These are phyloP conservation scores for Pseudochirops corinnae DNA, from an alignment of 2,797 vertebrate genomes.

Conservation along the genomic window DNA sequence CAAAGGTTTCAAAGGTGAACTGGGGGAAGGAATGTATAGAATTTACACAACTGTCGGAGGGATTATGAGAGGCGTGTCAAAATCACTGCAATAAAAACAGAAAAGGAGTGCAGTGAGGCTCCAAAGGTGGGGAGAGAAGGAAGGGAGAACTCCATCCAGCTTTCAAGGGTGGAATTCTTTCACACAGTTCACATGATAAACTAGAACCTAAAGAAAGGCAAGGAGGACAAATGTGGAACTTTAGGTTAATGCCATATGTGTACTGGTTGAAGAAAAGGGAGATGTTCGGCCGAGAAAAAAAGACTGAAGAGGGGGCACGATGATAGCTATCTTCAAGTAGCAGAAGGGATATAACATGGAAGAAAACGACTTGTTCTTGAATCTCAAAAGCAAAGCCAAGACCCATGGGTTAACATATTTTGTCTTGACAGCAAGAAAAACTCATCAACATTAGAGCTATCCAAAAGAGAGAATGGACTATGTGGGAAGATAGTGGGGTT, in stretches of 20 bases:
- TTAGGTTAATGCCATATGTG: background rate
- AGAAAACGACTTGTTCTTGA: background rate
- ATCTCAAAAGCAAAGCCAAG: background rate
- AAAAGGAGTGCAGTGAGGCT: background rate
- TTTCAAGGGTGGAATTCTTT: slow-evolving; percentile 33
- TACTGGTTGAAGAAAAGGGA: background rate
- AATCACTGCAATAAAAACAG: background rate
- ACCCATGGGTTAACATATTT: background rate
- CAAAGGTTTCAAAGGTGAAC: background rate
- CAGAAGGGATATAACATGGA: background rate
- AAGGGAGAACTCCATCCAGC: slow-evolving; percentile 8
- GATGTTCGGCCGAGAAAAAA: background rate
- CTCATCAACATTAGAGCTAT: background rate
- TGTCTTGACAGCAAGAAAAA: background rate
- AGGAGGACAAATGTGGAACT: background rate
- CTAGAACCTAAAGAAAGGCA: background rate
- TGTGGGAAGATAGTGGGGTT: background rate
- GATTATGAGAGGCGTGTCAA: background rate
- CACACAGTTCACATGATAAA: background rate
- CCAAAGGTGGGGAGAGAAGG: background rate
- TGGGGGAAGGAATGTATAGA: background rate
- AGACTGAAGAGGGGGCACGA: background rate
- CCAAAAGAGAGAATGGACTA: background rate
- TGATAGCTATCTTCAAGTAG: background rate
- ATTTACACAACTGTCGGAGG: background rate